phyloP scores from a whole-genome alignment of 2,888 invertebrate genomes.

The Scelioninae gen. 1 region DNA sequence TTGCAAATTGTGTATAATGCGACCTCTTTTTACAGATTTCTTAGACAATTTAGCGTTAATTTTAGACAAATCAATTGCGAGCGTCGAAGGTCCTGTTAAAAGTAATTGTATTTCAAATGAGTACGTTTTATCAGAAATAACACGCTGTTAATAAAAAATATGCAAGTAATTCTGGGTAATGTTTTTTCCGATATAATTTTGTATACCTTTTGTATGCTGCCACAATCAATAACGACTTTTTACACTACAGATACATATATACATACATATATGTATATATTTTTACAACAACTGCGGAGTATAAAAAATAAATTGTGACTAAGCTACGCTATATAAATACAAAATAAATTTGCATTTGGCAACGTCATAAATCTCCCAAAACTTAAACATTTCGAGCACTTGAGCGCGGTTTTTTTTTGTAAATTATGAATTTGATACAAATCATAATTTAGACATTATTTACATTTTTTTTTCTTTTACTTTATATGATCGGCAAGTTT shows the following conservation, averaged over 20 bases:
- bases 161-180: slow-evolving; percentile 11
- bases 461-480: slow-evolving; percentile 1
- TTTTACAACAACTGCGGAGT: neutral
- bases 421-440: neutral
- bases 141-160: slow-evolving; percentile 60
- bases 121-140: slow-evolving; percentile 38
- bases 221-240: no score
- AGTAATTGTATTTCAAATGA: slow-evolving; percentile 43
- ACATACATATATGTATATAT: no score
- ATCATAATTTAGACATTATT: neutral
- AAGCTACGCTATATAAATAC: neutral
- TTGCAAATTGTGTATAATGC: slow-evolving; percentile 6
- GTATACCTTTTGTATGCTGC: no score
- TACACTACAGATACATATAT: no score
- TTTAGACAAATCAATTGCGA: slow-evolving; percentile 27
- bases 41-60: slow-evolving; percentile 8
- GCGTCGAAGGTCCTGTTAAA: slow-evolving; percentile 2
- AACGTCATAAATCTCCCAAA: slow-evolving; percentile 6
- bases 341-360: neutral
- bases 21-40: slow-evolving; percentile 10
- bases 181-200: no score
- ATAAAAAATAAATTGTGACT: slow-evolving; percentile 7
- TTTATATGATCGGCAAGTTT: slow-evolving; percentile 47
- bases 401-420: neutral
- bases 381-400: slow-evolving; percentile 4